Percentiles rank a stretch among this genome's conserved stretches.
These are phyloP conservation scores for Amblyopsis hoosieri DNA, from an alignment of 2,797 vertebrate species.

Conservation along the genomic window DNA sequence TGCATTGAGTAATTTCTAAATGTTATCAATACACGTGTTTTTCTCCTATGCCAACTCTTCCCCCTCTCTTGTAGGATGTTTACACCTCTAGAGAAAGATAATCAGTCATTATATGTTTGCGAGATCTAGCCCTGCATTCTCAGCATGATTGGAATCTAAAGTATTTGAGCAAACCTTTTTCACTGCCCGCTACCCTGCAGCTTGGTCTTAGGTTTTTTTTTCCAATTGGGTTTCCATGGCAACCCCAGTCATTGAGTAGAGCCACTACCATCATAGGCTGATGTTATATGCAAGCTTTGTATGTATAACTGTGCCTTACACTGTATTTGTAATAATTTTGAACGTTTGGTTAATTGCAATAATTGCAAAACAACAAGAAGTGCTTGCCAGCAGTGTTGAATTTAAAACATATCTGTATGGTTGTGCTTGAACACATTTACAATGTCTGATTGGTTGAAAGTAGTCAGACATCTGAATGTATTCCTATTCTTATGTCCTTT, in stretches of 20 bases:
- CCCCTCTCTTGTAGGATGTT: constrained; percentile 28
- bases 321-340: too few species aligned
- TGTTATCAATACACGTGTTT: neutral
- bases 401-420: too few species aligned
- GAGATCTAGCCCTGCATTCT: constrained; percentile 47
- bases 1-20: too few species aligned
- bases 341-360: too few species aligned
- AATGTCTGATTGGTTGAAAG: too few species aligned
- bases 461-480: too few species aligned
- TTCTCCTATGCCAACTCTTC: constrained; percentile 1
- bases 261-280: constrained; percentile 45
- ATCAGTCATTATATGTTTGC: constrained; percentile 29
- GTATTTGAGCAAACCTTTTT: constrained; percentile 61
- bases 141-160: constrained; percentile 44
- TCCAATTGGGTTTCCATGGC: constrained; percentile 76
- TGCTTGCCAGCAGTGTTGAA: too few species aligned
- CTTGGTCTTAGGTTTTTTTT: constrained; percentile 51
- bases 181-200: constrained; percentile 62
- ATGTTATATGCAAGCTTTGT: constrained; percentile 44
- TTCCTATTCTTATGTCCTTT: too few species aligned
- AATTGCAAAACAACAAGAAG: too few species aligned
- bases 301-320: neutral
- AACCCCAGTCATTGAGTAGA: constrained; percentile 71
- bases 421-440: too few species aligned
- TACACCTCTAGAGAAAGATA: constrained; percentile 38